Evolutionary conservation across 2,797 vertebrate species (phyloP).

Genomic region (Leptatherina wallacei): DNA sequence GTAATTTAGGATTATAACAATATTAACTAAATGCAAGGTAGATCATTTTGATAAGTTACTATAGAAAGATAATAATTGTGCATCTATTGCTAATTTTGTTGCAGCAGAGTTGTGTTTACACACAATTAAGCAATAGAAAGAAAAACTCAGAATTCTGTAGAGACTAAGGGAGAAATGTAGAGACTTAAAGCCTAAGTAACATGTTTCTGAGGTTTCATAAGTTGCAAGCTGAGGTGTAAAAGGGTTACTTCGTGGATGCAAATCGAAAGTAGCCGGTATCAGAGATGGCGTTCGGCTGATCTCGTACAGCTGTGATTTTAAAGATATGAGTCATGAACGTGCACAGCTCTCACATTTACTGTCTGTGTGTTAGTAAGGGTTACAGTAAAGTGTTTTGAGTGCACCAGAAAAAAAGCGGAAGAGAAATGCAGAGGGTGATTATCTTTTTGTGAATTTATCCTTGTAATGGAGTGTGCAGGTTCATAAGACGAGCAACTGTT

Average conservation of each 20-base stretch:
- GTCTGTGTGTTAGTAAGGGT: slow-evolving; percentile 22
- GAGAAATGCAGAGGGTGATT: slow-evolving; percentile 33
- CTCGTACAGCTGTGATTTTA: slow-evolving; percentile 73
- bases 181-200: slow-evolving; percentile 9
- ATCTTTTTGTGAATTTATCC: neutral
- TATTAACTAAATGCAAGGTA: neutral
- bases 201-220: slow-evolving; percentile 13
- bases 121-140: no score
- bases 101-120: no score
- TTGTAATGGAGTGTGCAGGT: slow-evolving; percentile 11
- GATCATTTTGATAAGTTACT: no score
- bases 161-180: no score
- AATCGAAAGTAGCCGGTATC: slow-evolving; percentile 63
- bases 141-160: no score
- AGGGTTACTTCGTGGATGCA: slow-evolving; percentile 31
- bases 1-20: neutral
- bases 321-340: slow-evolving; percentile 71
- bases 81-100: no score
- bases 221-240: slow-evolving; percentile 36
- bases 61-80: no score
- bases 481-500: slow-evolving; percentile 1
- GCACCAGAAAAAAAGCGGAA: slow-evolving; percentile 51
- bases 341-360: slow-evolving; percentile 44
- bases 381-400: slow-evolving; percentile 49
- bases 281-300: slow-evolving; percentile 60